Evolutionary conservation across 2,113 vertebrate species (phyloP).

Genomic region (Pogonocichla stellata): DNA sequence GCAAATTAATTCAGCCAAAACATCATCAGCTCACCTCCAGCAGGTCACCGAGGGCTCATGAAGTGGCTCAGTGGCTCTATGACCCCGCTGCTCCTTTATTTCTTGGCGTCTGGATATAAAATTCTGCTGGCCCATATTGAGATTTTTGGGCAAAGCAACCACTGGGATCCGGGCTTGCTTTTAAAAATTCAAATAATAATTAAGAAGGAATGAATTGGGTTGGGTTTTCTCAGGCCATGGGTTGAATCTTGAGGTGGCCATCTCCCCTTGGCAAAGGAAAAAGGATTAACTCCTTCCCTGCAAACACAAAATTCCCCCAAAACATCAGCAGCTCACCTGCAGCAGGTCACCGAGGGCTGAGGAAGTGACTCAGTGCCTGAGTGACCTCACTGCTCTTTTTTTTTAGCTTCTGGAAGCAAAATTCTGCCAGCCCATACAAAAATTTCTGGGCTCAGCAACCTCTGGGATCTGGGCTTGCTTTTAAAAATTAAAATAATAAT

Average conservation of each 20-base stretch:
- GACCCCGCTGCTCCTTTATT: too few species aligned
- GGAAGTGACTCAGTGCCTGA: not conserved
- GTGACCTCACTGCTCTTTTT: not conserved
- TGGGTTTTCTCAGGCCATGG: not conserved
- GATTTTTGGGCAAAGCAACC: not conserved
- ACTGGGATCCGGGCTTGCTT: not conserved
- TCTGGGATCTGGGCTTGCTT: not conserved
- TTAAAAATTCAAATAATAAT: not conserved
- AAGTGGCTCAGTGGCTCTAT: too few species aligned
- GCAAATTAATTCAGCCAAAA: too few species aligned
- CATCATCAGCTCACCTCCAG: too few species aligned
- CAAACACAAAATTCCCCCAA: not conserved
- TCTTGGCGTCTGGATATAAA: too few species aligned
- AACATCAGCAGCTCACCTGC: not conserved
- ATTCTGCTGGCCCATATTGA: rapidly evolving
- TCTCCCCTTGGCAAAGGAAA: not conserved
- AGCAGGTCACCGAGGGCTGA: not conserved
- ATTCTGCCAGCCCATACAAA: rapidly evolving
- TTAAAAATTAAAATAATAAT: not conserved
- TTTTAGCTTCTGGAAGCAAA: not conserved
- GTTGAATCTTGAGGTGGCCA: not conserved
- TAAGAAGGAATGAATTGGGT: too few species aligned
- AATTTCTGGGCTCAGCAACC: not conserved
- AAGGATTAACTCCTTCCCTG: not conserved
- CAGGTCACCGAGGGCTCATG: too few species aligned